Evolutionary conservation across 53 echinoderm and acorn worm species (phyloP).

Genomic region (Antedon mediterranea): DNA sequence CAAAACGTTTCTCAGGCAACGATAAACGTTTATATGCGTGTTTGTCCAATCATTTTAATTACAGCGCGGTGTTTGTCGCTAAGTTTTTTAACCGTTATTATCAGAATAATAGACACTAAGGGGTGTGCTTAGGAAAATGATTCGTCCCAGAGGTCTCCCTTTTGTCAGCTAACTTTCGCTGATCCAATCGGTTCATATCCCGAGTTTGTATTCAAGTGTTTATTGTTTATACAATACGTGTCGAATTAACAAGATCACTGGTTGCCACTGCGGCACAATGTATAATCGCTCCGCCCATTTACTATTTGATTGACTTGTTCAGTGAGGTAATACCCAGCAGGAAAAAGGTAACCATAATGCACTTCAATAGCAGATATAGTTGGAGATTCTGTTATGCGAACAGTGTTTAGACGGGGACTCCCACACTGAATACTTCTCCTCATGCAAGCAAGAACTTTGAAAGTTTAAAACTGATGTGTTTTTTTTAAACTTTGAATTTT

Average conservation of each 20-base stretch:
- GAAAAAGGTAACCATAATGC: neutral
- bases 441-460: neutral
- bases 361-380: neutral
- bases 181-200: neutral
- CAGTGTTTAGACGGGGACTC: neutral
- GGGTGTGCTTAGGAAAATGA: neutral
- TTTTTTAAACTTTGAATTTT: neutral
- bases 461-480: neutral
- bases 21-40: neutral
- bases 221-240: conserved; percentile 33
- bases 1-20: neutral
- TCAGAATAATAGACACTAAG: neutral
- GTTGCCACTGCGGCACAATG: neutral
- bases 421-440: neutral
- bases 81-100: neutral
- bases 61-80: no score
- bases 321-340: neutral
- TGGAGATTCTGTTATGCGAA: neutral
- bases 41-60: neutral
- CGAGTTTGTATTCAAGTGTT: conserved; percentile 2
- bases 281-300: neutral
- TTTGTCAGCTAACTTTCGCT: neutral
- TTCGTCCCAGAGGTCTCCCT: neutral
- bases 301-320: neutral
- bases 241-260: conserved; percentile 30